Evolutionary conservation across 2,888 invertebrate species (phyloP).

Genomic region (Conchocele bisecta): DNA sequence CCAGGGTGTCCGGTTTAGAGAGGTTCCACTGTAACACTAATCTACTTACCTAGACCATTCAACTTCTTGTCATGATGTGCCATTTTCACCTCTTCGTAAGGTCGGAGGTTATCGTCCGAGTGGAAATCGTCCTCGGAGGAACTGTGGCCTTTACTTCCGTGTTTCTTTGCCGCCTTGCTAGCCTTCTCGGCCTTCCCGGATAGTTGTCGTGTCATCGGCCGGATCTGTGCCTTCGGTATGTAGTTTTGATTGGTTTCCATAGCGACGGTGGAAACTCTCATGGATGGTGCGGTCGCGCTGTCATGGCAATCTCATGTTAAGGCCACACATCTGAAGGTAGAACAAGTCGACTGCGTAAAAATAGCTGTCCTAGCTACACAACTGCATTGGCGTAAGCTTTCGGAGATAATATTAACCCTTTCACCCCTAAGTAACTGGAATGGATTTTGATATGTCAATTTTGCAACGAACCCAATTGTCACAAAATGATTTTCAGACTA

Average conservation of each 20-base stretch:
- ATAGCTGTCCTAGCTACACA: no score
- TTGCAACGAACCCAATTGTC: no score
- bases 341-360: no score
- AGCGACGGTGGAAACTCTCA: constrained; percentile 48
- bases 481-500: no score
- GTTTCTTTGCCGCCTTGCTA: constrained; percentile 43
- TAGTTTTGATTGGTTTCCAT: constrained; percentile 66
- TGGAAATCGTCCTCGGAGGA: constrained; percentile 77
- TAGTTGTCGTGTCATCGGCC: constrained; percentile 51
- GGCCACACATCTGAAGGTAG: no score
- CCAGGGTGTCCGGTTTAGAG: no score
- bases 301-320: constrained; percentile 21
- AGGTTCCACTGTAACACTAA: no score
- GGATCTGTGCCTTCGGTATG: constrained; percentile 60
- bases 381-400: no score
- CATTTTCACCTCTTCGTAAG: constrained; percentile 78
- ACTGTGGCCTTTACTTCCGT: constrained; percentile 71
- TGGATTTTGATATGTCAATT: no score
- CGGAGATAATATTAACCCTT: no score
- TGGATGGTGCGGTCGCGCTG: constrained; percentile 29
- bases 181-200: constrained; percentile 13
- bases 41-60: constrained; percentile 74
- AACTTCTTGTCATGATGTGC: constrained; percentile 78
- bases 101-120: constrained; percentile 78
- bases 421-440: no score